Evolutionary conservation across 2,797 vertebrate species (phyloP).

Genomic region (Gadopsis marmoratus): DNA sequence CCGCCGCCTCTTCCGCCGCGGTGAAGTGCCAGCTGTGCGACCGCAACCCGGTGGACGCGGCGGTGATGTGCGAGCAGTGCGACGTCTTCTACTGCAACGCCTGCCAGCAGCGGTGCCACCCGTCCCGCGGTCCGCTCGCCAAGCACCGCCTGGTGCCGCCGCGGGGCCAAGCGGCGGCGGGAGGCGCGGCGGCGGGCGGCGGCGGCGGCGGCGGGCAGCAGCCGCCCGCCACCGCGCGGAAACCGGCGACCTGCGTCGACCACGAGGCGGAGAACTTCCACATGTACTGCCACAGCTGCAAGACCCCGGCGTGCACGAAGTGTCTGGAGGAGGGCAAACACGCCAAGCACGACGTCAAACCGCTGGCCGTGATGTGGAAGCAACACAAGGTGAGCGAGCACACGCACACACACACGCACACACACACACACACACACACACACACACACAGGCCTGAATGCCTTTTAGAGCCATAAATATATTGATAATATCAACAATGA

Average conservation of each 20-base stretch:
- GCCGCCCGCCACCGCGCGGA: conserved; percentile 81
- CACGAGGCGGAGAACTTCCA: conserved; percentile 95
- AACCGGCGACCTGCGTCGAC: conserved; percentile 91
- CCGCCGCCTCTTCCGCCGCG: conserved; percentile 51
- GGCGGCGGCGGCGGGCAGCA: conserved; percentile 57
- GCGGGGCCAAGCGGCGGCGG: conserved; percentile 66
- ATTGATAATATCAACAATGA: neutral
- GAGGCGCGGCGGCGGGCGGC: conserved; percentile 51
- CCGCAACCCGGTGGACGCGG: conserved; percentile 92
- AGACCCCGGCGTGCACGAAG: conserved; percentile 90
- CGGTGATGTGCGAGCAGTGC: conserved; percentile 96
- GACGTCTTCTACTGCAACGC: conserved; percentile 93
- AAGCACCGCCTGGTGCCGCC: conserved; percentile 92
- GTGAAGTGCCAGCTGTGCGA: conserved; percentile 95
- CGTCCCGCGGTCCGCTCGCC: conserved; percentile 94
- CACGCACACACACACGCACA: neutral
- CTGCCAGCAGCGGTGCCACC: conserved; percentile 96
- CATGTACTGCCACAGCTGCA: conserved; percentile 94
- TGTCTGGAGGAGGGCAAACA: conserved; percentile 95
- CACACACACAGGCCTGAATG: neutral
- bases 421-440: neutral
- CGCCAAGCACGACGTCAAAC: conserved; percentile 92
- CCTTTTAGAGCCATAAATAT: neutral
- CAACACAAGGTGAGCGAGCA: conserved; percentile 94
- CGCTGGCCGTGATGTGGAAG: conserved; percentile 94